These are phyloP conservation scores for Gymnosoma rotundatum DNA, from an alignment of 2,888 invertebrate species.

Conservation along the genomic window DNA sequence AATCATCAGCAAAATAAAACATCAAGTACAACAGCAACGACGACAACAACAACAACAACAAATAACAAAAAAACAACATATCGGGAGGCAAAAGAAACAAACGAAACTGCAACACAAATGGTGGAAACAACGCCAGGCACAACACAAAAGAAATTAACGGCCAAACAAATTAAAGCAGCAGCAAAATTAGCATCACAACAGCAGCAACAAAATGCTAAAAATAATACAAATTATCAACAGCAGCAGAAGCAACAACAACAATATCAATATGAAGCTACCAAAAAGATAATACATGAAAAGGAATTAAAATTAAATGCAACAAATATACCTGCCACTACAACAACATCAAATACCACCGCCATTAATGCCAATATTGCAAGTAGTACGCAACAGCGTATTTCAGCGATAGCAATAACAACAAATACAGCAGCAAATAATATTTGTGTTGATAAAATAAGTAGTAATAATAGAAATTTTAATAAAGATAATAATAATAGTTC, in stretches of 20 bases:
- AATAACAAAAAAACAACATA: conserved; percentile 75
- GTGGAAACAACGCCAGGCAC: conserved; percentile 48
- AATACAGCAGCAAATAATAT: conserved; percentile 75
- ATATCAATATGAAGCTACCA: conserved; percentile 65
- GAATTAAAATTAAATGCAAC: conserved; percentile 69
- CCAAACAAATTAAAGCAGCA: conserved; percentile 73
- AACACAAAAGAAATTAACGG: conserved; percentile 70
- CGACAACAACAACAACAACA: conserved; percentile 72
- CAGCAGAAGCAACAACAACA: conserved; percentile 65
- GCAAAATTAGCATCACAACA: conserved; percentile 70
- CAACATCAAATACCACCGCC: conserved; percentile 70
- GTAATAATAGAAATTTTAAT: conserved; percentile 59
- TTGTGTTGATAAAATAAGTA: conserved; percentile 52
- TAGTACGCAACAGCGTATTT: conserved; percentile 67
- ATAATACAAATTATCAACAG: conserved; percentile 63
- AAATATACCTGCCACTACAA: conserved; percentile 68
- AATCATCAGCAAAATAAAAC: conserved; percentile 72
- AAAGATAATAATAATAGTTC: conserved; percentile 70
- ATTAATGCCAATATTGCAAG: conserved; percentile 77
- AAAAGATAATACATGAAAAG: conserved; percentile 66
- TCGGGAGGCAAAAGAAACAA: conserved; percentile 73
- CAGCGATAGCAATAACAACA: conserved; percentile 73
- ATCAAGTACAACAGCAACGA: conserved; percentile 71
- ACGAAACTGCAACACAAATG: conserved; percentile 57
- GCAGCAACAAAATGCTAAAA: conserved; percentile 70